A percentile compares a stretch with the other conserved stretches of the same genome.
Evolutionary conservation across 2,888 invertebrate species (phyloP).

Genomic region (Lathronympha strigana): DNA sequence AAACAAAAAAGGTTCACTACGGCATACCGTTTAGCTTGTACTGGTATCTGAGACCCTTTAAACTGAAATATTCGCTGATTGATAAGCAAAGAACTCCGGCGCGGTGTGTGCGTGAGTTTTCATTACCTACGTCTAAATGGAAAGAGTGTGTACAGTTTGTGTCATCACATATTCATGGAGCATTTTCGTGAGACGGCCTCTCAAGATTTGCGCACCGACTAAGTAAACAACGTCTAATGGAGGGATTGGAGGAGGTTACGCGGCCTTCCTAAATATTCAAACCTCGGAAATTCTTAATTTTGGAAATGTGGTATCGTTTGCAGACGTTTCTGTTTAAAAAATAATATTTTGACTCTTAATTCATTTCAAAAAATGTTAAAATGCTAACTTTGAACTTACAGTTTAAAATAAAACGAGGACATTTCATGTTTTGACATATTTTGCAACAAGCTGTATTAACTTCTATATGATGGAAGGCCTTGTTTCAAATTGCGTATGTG

Average conservation of each 20-base stretch:
- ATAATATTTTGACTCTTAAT: too few relatives aligned
- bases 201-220: constrained; percentile 80
- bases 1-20: too few relatives aligned
- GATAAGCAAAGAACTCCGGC: constrained; percentile 65
- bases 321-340: too few relatives aligned
- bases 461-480: too few relatives aligned
- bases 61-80: constrained; percentile 64
- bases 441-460: too few relatives aligned
- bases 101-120: constrained; percentile 74
- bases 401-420: too few relatives aligned
- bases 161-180: constrained; percentile 84
- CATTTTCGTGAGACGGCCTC: constrained; percentile 82
- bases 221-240: constrained; percentile 82
- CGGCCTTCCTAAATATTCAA: constrained; percentile 63
- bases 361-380: too few relatives aligned
- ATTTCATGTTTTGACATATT: too few relatives aligned
- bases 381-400: too few relatives aligned
- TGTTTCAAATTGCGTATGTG: too few relatives aligned
- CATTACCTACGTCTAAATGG: constrained; percentile 81
- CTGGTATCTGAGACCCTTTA: constrained; percentile 24
- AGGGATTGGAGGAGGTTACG: constrained; percentile 76
- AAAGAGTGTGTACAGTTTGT: constrained; percentile 83
- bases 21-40: too few relatives aligned
- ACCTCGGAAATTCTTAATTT: constrained; percentile 36
- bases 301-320: too few relatives aligned